Conservation (phyloP, 2,797 vertebrate genomes). For the Botia almorhae region DNA sequence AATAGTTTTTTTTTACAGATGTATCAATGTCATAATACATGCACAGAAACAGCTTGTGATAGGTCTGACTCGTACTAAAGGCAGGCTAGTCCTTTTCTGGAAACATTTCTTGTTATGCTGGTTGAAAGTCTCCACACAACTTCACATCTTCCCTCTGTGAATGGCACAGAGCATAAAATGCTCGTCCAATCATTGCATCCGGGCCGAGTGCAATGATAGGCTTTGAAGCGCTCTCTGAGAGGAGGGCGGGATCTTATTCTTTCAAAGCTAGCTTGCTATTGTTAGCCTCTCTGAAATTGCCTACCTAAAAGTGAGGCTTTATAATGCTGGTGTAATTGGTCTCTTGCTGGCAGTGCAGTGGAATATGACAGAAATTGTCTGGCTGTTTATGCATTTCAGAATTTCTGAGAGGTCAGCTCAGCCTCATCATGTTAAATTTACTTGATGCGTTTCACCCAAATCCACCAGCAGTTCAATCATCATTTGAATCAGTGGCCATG, state of each 20-base stretch:
- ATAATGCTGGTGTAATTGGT: constrained; percentile 20
- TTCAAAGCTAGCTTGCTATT: no score
- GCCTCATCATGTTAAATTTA: constrained; percentile 7
- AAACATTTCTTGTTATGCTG: no score
- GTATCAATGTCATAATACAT: neutral
- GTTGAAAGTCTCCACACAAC: no score
- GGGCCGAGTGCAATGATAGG: no score
- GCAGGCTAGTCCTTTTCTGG: no score
- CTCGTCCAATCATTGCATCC: no score
- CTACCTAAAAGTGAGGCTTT: neutral
- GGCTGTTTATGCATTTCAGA: constrained; percentile 7
- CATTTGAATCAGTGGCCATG: constrained; percentile 31
- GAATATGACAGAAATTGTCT: constrained; percentile 9
- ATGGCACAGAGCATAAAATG: no score
- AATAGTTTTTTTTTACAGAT: neutral
- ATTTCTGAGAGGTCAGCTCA: constrained; percentile 9
- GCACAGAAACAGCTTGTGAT: neutral
- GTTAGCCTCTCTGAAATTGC: no score
- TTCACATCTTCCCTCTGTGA: no score
- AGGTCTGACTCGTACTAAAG: neutral
- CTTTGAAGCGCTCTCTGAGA: no score
- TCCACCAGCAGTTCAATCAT: constrained; percentile 19
- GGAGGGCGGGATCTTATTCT: no score
- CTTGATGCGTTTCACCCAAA: constrained; percentile 9
- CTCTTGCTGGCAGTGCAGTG: constrained; percentile 9